Conservation (phyloP, 2,797 vertebrate species). For the Thaleichthys pacificus region DNA sequence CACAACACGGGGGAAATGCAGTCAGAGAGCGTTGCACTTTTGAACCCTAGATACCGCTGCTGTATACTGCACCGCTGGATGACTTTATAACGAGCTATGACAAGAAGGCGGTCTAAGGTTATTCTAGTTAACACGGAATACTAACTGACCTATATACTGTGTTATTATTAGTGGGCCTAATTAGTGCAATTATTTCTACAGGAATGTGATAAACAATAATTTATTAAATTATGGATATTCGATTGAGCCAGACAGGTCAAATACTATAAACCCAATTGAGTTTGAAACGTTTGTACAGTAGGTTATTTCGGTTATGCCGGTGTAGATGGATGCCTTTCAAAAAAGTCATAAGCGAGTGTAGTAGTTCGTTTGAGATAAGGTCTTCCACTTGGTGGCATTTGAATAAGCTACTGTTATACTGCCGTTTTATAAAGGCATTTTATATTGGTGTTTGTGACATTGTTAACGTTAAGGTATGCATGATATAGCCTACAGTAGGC, state of each 20-base stretch:
- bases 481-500: too few species aligned
- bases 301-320: too few species aligned
- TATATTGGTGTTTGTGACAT: too few species aligned
- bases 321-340: too few species aligned
- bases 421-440: too few species aligned
- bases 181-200: not conserved
- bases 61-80: not conserved
- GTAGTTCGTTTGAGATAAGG: too few species aligned
- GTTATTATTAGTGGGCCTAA: not conserved
- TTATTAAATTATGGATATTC: not conserved
- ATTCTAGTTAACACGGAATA: too few species aligned
- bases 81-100: constrained; percentile 6
- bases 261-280: not conserved
- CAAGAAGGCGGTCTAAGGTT: constrained; percentile 8
- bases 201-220: not conserved
- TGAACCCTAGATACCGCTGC: constrained; percentile 6
- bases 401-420: too few species aligned
- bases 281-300: too few species aligned
- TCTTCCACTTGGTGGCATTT: too few species aligned
- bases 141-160: not conserved
- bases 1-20: not conserved
- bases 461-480: too few species aligned
- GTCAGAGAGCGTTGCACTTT: constrained; percentile 16
- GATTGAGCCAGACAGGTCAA: not conserved
- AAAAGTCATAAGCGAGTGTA: too few species aligned